Base-by-base conservation (phyloP, 2,113 vertebrate genomes). In the Castor canadensis region DNA sequence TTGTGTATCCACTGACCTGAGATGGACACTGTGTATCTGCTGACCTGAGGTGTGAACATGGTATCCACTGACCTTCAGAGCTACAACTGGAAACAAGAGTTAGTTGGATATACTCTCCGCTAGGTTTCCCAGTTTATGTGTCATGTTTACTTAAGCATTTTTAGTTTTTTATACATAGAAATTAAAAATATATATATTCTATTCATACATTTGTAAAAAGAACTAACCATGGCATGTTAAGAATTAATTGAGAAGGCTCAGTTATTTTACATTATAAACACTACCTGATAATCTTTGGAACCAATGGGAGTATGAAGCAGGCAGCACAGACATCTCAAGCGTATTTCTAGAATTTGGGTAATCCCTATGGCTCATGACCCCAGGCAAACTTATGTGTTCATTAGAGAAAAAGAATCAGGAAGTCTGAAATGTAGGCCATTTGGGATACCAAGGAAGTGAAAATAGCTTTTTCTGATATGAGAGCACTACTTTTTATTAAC, bases 371-470 rank as follows among this genome's bases (percentile, higher is more conserved):
- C n/a, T n/a, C 40, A 17, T 83, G 92, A 91, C 69, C 94, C 67
- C 17, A 75, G 87, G 72, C 75, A 92, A 32, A 67, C n/a, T 73
- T 19, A 1, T 88, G 49, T 93, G 76, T 92, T 97, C 80, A 92
- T 82, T 90, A 81, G 58, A 95, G 72, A 10, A 32, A 82, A 81
- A 56, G 71, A 82, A 87, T 87, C 84, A 94, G 94, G 90, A 96
- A 95, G 92, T 97, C 77, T 96, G 92, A 86, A 84, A 64, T 60
- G 22, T 1, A 75, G 72, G 77, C 0, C 0, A 43, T 67, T 92
- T 49, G 95, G 85, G 72, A 88, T 88, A 62, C 87, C 20, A 60
- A 75, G 84, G 95, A 95, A 96, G 95, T 49, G 62, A 96, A 95
- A 82, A 47, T 54, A 89, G n/a, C 58, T 92, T 77, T 90, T 96